Percentiles rank a stretch among this genome's conserved stretches.
These are phyloP conservation scores for Cottoperca gobio DNA, from an alignment of 2,797 vertebrate species.

Conservation along the genomic window DNA sequence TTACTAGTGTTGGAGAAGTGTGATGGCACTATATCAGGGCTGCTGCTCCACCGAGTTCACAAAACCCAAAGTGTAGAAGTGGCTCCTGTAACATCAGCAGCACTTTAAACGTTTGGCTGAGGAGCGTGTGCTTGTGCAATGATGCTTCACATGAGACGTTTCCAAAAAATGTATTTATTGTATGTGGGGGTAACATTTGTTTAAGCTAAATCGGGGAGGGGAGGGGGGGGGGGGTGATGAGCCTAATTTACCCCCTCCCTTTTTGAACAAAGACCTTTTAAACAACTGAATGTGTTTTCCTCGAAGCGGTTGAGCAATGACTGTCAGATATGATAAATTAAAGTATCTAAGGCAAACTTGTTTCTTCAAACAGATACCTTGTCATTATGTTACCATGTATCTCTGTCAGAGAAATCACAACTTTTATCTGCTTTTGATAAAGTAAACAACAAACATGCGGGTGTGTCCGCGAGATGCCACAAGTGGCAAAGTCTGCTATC, in stretches of 20 bases:
- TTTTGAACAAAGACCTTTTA: conserved; percentile 74
- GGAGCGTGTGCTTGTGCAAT: not conserved
- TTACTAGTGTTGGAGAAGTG: conserved; percentile 18
- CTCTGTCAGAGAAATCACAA: conserved; percentile 34
- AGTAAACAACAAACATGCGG: conserved; percentile 56
- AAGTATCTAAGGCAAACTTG: not conserved
- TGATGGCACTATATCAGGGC: not conserved
- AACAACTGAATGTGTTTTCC: conserved; percentile 59
- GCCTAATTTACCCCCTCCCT: conserved; percentile 7
- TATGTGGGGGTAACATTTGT: conserved; percentile 9
- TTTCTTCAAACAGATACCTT: conserved; percentile 2
- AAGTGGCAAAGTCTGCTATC: conserved; percentile 44
- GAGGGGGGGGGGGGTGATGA: conserved; percentile 54
- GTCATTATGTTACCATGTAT: not conserved
- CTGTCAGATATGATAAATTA: conserved; percentile 37
- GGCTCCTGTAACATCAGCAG: conserved; percentile 17
- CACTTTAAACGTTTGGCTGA: not conserved
- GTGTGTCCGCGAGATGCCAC: conserved; percentile 60
- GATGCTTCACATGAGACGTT: not conserved
- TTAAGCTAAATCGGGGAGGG: conserved; percentile 34
- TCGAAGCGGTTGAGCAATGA: conserved; percentile 33
- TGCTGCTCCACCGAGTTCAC: not conserved
- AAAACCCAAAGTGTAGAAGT: not conserved
- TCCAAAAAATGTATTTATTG: not conserved
- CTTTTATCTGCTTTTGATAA: conserved; percentile 42